phyloP scores from a whole-genome alignment of 2,888 invertebrate species.

The Latrodectus elegans region DNA sequence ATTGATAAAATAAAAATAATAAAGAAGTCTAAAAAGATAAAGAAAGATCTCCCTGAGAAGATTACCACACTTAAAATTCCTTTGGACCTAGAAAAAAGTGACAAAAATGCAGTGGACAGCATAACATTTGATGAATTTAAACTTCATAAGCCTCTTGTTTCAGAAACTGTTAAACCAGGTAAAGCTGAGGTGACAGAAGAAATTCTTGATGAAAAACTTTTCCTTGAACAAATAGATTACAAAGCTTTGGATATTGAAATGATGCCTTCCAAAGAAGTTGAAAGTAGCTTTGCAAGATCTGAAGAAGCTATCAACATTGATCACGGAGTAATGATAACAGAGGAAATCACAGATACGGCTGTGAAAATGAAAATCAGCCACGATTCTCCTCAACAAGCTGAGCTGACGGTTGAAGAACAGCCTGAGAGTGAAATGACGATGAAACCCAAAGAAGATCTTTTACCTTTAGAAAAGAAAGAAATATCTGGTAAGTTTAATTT shows the following conservation, averaged over 20 bases:
- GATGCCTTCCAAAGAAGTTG: not conserved
- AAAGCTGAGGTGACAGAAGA: conserved; percentile 14
- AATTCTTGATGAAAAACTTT: conserved; percentile 1
- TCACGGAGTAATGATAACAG: conserved; percentile 3
- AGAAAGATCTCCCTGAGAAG: not conserved
- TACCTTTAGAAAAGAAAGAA: not conserved
- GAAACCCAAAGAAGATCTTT: conserved; percentile 7
- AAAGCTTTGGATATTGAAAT: not conserved
- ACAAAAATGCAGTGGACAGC: not conserved
- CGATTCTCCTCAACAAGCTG: not conserved
- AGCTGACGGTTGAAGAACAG: conserved; percentile 11
- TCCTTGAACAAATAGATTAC: conserved; percentile 24
- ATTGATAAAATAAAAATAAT: not conserved
- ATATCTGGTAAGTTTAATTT: not conserved
- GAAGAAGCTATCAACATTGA: conserved; percentile 6
- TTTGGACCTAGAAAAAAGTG: not conserved
- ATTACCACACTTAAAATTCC: not conserved
- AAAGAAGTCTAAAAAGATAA: not conserved
- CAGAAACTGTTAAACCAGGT: not conserved
- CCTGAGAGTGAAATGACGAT: conserved; percentile 2
- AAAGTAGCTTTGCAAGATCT: not conserved
- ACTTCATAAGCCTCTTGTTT: not conserved
- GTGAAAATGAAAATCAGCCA: conserved; percentile 11
- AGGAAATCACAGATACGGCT: conserved; percentile 15
- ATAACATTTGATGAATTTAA: not conserved